Base-by-base conservation (phyloP, 2,113 vertebrate species). In the Myiagra hebetior region DNA sequence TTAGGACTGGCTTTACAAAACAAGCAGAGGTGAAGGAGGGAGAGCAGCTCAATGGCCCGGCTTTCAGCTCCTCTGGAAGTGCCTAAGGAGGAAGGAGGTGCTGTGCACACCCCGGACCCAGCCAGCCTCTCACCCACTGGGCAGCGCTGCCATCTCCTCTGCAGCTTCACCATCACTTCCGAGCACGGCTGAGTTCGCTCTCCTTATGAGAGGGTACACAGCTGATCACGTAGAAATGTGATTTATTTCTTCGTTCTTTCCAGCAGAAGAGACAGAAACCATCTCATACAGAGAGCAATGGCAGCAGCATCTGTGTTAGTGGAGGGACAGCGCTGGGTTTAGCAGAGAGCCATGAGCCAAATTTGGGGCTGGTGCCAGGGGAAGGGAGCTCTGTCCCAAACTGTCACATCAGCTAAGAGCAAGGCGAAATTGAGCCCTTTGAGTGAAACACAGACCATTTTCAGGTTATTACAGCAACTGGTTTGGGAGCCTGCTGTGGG, bases 81-180 rank as follows among this genome's bases (percentile, higher is more conserved):
- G 0, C 18, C 9, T 2, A 6, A 62, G 37, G 39, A 23, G 19
- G 41, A 49, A 39, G 1, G 2, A 75, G 47, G 12, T 41, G 20
- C 42, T 5, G 39, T 4, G 23, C 47, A 26, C 28, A 18, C 16
- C 41, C 78, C 4, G 2, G 33, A 27, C 8, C 42, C 79, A 15
- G 53, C 11, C 6, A 39, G 39, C 56, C 46, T 42, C 55, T 26
- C 35, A 1, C 16, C 39, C 27, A 0, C 74, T 2, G 23, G 27
- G 68, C 49, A 67, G 1, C 0, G 0, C n/a, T 47, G 12, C 49
- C 7, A 0, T 6, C 57, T 83, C 50, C 47, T 68, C 75, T 19
- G 22, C 26, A 2, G 30, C n/a, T 27, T 24, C 23, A 74, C 60
- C 23, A 10, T 24, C 27, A 7, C 35, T 23, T 31, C 49, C 49